phyloP scores from a whole-genome alignment of 2,113 vertebrate species.

The Semicossyphus pulcher region DNA sequence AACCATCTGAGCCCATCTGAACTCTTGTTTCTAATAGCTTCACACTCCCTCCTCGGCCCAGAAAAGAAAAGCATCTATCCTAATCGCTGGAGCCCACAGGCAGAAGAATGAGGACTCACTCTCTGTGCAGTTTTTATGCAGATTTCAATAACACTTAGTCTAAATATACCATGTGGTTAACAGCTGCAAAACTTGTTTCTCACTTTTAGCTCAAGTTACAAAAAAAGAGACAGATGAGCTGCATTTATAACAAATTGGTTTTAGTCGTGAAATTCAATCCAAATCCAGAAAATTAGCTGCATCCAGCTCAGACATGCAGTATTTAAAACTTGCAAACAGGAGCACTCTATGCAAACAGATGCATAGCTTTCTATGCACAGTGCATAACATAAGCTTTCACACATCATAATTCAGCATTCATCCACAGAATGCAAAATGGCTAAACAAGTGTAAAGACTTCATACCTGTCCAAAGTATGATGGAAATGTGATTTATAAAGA shows the following conservation, averaged over 20 bases:
- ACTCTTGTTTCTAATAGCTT: constrained; percentile 62
- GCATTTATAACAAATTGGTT: neutral
- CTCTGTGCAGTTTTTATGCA: constrained; percentile 20
- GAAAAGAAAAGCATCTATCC: constrained; percentile 52
- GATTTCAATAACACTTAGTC: constrained; percentile 11
- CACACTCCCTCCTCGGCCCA: constrained; percentile 48
- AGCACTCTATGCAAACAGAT: neutral
- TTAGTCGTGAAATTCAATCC: neutral
- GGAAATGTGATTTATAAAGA: constrained; percentile 14
- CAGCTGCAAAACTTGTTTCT: neutral
- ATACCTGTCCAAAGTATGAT: neutral
- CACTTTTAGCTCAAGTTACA: constrained; percentile 4
- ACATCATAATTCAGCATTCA: neutral
- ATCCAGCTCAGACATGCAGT: neutral
- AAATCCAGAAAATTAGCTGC: neutral
- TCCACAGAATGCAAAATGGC: neutral
- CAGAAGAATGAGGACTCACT: constrained; percentile 3
- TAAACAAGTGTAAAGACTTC: neutral
- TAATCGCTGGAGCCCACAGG: constrained; percentile 28
- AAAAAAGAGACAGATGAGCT: neutral
- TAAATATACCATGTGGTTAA: constrained; percentile 15
- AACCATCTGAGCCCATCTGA: constrained; percentile 63
- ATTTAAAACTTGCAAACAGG: neutral
- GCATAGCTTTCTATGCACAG: neutral
- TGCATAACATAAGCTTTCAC: too few relatives aligned